Evolutionary conservation across 2,888 invertebrate genomes (phyloP).

Genomic region (Protula sp.): DNA sequence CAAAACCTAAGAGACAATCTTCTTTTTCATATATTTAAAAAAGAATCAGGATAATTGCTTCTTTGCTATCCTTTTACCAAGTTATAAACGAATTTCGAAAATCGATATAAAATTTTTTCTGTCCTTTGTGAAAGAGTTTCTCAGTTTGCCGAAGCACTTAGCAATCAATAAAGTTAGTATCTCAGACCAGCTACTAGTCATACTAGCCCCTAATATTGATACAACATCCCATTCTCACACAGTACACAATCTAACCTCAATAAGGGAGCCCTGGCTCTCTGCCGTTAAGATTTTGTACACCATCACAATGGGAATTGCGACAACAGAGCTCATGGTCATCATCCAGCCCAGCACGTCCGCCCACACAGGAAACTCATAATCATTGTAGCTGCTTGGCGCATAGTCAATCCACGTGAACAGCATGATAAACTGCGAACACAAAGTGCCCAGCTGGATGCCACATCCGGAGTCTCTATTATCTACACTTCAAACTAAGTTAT

Average conservation of each 20-base stretch:
- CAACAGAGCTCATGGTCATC: conserved; percentile 40
- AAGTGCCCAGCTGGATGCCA: not conserved
- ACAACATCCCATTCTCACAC: too few relatives aligned
- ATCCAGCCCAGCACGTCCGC: conserved; percentile 47
- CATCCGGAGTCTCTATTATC: too few relatives aligned
- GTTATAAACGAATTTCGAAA: too few relatives aligned
- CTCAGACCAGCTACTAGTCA: too few relatives aligned
- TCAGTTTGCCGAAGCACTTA: not conserved
- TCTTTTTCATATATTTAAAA: too few relatives aligned
- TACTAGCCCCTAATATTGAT: too few relatives aligned
- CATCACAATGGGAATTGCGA: conserved; percentile 33
- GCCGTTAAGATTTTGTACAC: conserved; percentile 22
- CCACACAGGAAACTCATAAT: conserved; percentile 42
- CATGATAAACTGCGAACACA: conserved; percentile 61
- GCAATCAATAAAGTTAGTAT: not conserved
- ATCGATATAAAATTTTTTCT: not conserved
- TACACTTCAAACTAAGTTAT: too few relatives aligned
- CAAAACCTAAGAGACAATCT: too few relatives aligned
- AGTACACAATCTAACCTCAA: too few relatives aligned
- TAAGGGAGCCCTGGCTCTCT: not conserved
- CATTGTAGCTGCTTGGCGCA: conserved; percentile 34
- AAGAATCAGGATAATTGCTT: too few relatives aligned
- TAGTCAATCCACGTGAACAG: conserved; percentile 48
- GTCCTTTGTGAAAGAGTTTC: too few relatives aligned
- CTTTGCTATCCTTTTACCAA: too few relatives aligned